Evolutionary conservation across 2,797 vertebrate genomes (phyloP), one percentile per base, ranked within the genome.

Genomic region (Morus bassanus): DNA sequence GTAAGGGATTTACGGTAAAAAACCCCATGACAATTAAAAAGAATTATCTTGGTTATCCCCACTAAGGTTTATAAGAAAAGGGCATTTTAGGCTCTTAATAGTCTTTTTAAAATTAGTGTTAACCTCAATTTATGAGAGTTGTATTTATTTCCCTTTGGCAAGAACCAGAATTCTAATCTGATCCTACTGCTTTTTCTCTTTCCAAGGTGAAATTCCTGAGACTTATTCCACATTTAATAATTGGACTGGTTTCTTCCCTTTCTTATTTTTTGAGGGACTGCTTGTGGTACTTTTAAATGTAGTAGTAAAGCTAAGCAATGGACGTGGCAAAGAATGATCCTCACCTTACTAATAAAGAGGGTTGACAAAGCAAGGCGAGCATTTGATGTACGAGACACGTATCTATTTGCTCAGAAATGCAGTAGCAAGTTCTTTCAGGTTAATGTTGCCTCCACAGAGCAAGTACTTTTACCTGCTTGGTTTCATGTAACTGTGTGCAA

Each of bases 161-260:
- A 84, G 17, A 86, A 35, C 11, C 50, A 54, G 23, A 86, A 74
- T 64, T 88, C 75, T 91, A 54, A 61, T 90, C 46, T 90, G 35
- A 60, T 81, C 33, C 43, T 76, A 11, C 31, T 84, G 24, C 18
- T 90, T 95, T 92, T 92, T 78, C 54, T 65, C 51, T 78, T 76
- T 16, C 43, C 50, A 78, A 68, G 14, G 18, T 79, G 50, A 95
- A 79, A 69, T 75, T 73, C 22, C 23, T 53, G 21, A 65, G 33
- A 37, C 24, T 35, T 45, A 18, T 86, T 84, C 24, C 30, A 9
- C 27, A 8, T 81, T 78, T 57, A 61, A 22, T 79, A 75, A 51
- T 21, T 39, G 24, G 30, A 64, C 18, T 35, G 1, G 2, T 61
- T 63, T 70, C 18, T 81, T 70, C 17, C 9, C 4, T 50, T 50